Conservation (phyloP, 1,140 invertebrate species). For the Stegodyphus dumicola region DNA sequence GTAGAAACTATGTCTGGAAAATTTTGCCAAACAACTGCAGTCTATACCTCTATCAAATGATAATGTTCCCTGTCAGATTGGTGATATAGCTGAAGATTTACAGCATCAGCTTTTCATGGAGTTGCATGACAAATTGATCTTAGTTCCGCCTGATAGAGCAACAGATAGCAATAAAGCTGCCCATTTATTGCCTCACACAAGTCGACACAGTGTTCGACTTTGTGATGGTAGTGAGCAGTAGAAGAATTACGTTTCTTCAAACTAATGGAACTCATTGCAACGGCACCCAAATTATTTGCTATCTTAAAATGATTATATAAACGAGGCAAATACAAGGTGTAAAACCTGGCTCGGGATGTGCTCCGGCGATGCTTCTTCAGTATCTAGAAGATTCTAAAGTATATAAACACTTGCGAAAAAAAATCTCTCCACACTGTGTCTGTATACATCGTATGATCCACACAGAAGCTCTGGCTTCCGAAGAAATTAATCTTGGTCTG, state of each 20-base stretch:
- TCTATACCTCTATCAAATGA: no score
- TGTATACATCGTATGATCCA: not conserved
- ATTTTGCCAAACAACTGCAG: no score
- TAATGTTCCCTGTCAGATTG: not conserved
- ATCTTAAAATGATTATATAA: slow-evolving; percentile 5
- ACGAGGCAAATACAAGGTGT: not conserved
- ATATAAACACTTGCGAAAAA: not conserved
- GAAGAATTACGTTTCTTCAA: not conserved
- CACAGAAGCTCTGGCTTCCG: not conserved
- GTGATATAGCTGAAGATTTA: not conserved
- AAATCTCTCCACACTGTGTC: not conserved
- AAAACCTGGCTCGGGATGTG: not conserved
- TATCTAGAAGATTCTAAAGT: slow-evolving; percentile 3
- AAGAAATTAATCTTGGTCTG: slow-evolving; percentile 9
- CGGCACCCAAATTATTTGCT: not conserved
- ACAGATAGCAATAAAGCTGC: not conserved
- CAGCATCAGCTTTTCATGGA: not conserved
- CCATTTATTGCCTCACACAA: not conserved
- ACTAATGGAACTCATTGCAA: slow-evolving; percentile 2
- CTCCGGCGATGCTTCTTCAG: not conserved
- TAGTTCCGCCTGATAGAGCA: not conserved
- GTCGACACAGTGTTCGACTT: slow-evolving; percentile 2
- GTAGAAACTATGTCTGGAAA: not conserved
- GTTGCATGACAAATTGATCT: not conserved
- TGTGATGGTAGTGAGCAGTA: not conserved